Percentiles rank a stretch among this genome's conserved stretches.
Evolutionary conservation across 2,797 vertebrate genomes (phyloP).

Genomic region (Poeciliopsis infans): DNA sequence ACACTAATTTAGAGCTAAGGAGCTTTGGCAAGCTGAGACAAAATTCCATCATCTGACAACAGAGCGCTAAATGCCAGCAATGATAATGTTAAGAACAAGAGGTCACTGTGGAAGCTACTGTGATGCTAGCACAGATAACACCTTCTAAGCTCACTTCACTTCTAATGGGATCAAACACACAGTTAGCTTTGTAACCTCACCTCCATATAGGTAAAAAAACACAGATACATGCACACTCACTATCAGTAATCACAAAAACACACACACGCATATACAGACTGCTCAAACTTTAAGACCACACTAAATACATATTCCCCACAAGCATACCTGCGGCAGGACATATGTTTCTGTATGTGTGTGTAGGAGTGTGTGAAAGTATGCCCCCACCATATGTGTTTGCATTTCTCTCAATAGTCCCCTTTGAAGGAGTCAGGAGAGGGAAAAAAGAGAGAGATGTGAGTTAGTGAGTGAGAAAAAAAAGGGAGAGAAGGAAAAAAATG

Average conservation of each 20-base stretch:
- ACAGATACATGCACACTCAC: conserved; percentile 13
- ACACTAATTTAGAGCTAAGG: conserved; percentile 71
- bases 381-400: conserved; percentile 70
- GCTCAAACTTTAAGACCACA: conserved; percentile 39
- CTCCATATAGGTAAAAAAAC: conserved; percentile 20
- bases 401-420: conserved; percentile 80
- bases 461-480: conserved; percentile 25
- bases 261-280: conserved; percentile 6
- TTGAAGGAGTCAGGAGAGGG: conserved; percentile 65
- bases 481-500: conserved; percentile 40
- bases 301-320: conserved; percentile 47
- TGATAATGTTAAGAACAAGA: conserved; percentile 23
- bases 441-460: conserved; percentile 24
- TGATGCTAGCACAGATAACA: conserved; percentile 24
- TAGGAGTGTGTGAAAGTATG: conserved; percentile 36
- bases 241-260: conserved; percentile 8
- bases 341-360: conserved; percentile 19
- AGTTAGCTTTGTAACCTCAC: conserved; percentile 40
- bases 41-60: conserved; percentile 34
- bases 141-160: conserved; percentile 6
- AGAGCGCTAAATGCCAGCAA: conserved; percentile 25
- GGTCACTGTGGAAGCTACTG: conserved; percentile 7
- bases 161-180: conserved; percentile 50
- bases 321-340: conserved; percentile 49
- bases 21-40: conserved; percentile 45